Conservation (phyloP, 2,113 vertebrate genomes). For the Mesoclemmys tuberculata region DNA sequence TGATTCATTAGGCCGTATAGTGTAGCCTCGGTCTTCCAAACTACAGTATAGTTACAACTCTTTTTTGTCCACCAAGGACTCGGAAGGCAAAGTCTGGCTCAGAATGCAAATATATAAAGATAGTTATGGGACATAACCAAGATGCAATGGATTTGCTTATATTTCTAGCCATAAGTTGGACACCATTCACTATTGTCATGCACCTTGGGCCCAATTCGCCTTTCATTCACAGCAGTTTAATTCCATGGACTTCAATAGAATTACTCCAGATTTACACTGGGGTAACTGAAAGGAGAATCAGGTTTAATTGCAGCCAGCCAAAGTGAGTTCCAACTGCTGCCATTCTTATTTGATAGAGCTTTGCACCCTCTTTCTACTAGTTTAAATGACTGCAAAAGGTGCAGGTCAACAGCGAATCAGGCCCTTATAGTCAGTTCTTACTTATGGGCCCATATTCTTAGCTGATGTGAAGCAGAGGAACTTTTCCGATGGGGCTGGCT, state of each 20-base stretch:
- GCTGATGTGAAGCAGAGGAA: background rate
- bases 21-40: background rate
- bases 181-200: background rate
- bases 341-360: background rate
- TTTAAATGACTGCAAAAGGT: background rate
- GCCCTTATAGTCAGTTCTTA: background rate
- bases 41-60: background rate
- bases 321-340: background rate
- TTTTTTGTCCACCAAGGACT: background rate
- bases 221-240: background rate
- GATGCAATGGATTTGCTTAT: constrained; percentile 7
- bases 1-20: constrained; percentile 8
- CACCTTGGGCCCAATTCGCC: background rate
- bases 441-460: background rate
- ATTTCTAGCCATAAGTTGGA: background rate
- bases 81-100: constrained; percentile 24
- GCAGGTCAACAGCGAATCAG: background rate
- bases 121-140: background rate
- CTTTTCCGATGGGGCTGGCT: background rate
- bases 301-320: background rate
- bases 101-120: background rate
- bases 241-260: background rate
- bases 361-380: background rate
- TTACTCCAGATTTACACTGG: background rate
- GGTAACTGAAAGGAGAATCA: background rate